phyloP scores from a whole-genome alignment of 2,113 vertebrate genomes.

The Notothenia rossii region DNA sequence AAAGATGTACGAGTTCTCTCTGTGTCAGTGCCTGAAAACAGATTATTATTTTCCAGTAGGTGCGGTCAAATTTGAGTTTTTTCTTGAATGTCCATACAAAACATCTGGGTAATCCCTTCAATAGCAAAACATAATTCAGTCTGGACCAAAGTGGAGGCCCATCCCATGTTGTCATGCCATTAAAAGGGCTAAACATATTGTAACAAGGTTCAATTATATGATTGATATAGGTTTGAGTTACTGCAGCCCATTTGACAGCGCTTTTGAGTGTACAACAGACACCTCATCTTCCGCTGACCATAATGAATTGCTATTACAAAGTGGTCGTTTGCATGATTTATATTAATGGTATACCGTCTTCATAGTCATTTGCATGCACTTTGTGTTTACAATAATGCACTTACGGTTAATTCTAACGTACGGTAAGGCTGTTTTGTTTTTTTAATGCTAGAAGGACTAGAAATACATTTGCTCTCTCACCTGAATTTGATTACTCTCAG shows the following conservation, averaged over 20 bases:
- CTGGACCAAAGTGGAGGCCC: not conserved
- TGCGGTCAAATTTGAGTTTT: too few species aligned
- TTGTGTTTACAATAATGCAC: not conserved
- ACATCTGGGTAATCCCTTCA: not conserved
- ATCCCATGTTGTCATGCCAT: not conserved
- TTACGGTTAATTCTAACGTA: not conserved
- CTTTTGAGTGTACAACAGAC: not conserved
- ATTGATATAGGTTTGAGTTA: not conserved
- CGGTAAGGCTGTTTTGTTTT: not conserved
- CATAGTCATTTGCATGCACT: not conserved
- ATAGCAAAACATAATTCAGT: not conserved
- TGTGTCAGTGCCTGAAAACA: too few species aligned
- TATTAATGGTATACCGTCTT: not conserved
- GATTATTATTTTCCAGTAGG: too few species aligned
- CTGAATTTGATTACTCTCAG: slow-evolving; percentile 58
- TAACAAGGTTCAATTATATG: not conserved
- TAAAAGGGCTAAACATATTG: not conserved
- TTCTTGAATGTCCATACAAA: too few species aligned
- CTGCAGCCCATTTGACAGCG: not conserved
- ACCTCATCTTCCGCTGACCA: not conserved
- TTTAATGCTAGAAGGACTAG: not conserved
- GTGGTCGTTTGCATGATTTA: slow-evolving; percentile 4
- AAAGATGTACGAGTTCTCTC: too few species aligned
- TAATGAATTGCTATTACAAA: not conserved
- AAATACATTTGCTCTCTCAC: slow-evolving; percentile 43